phyloP scores from a whole-genome alignment of 2,113 vertebrate genomes.

The Bubo bubo region DNA sequence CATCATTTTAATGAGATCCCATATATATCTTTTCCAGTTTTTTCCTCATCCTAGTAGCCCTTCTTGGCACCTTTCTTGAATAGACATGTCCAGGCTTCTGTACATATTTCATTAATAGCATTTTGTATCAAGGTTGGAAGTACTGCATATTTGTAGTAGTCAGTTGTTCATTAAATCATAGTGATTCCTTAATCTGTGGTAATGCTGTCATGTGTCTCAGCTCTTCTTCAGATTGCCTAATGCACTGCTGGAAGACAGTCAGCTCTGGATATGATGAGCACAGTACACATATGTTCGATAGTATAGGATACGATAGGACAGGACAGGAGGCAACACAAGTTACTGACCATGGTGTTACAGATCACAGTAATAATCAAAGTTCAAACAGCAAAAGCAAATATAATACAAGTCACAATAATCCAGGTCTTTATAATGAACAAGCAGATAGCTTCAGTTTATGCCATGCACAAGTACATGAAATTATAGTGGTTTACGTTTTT shows the following conservation, averaged over 20 bases:
- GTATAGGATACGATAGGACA: not conserved
- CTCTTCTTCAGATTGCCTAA: not conserved
- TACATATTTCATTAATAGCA: rapidly evolving
- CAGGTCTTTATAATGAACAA: not conserved
- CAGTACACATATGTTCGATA: not conserved
- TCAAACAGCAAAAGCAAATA: not conserved
- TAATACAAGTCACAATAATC: not conserved
- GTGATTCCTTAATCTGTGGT: not conserved
- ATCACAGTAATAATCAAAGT: not conserved
- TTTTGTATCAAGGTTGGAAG: not conserved
- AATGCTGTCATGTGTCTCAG: not conserved
- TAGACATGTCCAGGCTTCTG: not conserved
- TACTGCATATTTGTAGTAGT: not conserved
- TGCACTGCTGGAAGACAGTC: not conserved
- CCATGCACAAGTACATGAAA: not conserved
- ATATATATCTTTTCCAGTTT: not conserved
- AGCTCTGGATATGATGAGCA: not conserved
- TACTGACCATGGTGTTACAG: not conserved
- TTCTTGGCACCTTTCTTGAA: not conserved
- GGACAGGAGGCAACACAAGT: not conserved
- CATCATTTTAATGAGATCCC: not conserved
- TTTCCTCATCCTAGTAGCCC: not conserved
- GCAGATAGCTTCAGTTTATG: not conserved
- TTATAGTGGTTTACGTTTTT: not conserved
- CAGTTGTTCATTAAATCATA: not conserved